Evolutionary conservation across 2,797 vertebrate species (phyloP).

Genomic region (Hyperoplus immaculatus): DNA sequence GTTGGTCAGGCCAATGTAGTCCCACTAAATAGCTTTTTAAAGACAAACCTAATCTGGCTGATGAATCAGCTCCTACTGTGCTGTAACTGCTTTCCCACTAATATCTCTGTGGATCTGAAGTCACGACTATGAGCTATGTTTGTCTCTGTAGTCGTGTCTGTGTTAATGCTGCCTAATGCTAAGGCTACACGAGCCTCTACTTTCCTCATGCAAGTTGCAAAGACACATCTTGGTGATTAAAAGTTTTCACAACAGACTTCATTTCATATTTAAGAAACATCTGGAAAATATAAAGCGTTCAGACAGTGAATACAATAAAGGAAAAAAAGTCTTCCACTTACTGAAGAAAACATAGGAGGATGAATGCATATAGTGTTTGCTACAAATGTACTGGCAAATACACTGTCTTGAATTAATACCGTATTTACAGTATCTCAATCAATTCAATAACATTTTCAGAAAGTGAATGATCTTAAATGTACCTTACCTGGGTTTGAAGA

Average conservation of each 20-base stretch:
- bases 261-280: background rate
- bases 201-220: background rate
- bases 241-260: background rate
- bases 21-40: constrained; percentile 8
- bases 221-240: background rate
- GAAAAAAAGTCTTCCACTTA: background rate
- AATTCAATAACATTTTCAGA: too few relatives aligned
- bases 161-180: background rate
- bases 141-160: constrained; percentile 1
- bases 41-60: constrained; percentile 41
- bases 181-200: background rate
- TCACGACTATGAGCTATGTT: constrained; percentile 37
- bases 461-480: too few relatives aligned
- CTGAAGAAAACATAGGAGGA: background rate
- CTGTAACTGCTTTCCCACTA: background rate
- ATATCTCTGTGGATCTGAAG: constrained; percentile 24
- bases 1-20: constrained; percentile 42
- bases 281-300: background rate
- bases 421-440: background rate
- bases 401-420: background rate
- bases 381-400: background rate
- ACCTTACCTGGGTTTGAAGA: too few relatives aligned
- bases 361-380: background rate
- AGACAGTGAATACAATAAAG: background rate
- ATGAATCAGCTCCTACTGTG: constrained; percentile 47